These are phyloP conservation scores for Eurytoma californica DNA, from an alignment of 2,888 invertebrate genomes.

Conservation along the genomic window DNA sequence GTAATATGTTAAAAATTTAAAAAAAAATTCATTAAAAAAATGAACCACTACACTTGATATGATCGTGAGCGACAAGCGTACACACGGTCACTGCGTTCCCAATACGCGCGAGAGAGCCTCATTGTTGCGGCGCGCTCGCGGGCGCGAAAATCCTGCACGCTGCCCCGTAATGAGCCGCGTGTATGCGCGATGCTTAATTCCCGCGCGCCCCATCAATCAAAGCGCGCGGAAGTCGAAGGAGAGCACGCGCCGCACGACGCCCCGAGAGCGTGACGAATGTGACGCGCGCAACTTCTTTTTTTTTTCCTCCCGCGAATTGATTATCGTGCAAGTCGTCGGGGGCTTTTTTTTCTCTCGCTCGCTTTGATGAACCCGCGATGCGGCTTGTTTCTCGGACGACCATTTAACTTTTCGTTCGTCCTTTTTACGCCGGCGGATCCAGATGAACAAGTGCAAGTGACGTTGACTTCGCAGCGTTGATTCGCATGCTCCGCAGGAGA, in stretches of 20 bases:
- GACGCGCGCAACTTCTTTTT: slow-evolving; percentile 39
- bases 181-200: slow-evolving; percentile 42
- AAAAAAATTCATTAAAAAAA: background rate
- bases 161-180: slow-evolving; percentile 40
- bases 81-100: slow-evolving; percentile 2
- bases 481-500: no score
- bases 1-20: background rate
- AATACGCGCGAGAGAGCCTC: background rate
- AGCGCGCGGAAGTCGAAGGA: slow-evolving; percentile 37
- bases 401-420: background rate
- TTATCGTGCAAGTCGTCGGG: slow-evolving; percentile 28
- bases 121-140: background rate
- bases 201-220: slow-evolving; percentile 51
- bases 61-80: background rate
- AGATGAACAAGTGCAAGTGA: background rate
- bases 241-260: slow-evolving; percentile 17
- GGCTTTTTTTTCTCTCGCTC: background rate
- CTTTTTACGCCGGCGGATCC: background rate
- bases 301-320: slow-evolving; percentile 39
- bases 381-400: background rate
- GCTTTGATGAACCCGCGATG: no score
- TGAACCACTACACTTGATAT: slow-evolving; percentile 2
- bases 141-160: slow-evolving; percentile 32
- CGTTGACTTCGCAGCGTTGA: no score
- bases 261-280: slow-evolving; percentile 46